Evolutionary conservation across 2,888 invertebrate species (phyloP).

Genomic region (Scaeva pyrastri): DNA sequence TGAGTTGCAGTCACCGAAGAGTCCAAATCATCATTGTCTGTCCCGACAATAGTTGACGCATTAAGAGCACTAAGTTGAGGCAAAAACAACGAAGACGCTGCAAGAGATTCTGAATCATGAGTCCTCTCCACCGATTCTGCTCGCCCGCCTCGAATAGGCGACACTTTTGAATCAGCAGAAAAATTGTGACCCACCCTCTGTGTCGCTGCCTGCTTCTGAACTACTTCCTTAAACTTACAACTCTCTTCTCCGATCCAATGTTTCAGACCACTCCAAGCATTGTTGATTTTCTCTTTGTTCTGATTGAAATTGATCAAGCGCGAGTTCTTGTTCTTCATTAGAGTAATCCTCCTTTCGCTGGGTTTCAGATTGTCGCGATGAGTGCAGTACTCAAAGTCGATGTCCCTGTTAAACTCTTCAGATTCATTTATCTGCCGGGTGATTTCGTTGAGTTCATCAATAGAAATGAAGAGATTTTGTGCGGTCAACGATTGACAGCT

Average conservation of each 20-base stretch:
- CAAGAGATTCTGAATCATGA: slow-evolving; percentile 64
- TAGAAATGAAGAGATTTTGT: slow-evolving; percentile 82
- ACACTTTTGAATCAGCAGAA: slow-evolving; percentile 57
- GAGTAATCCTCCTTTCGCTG: slow-evolving; percentile 82
- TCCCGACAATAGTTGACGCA: slow-evolving; percentile 52
- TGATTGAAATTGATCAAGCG: slow-evolving; percentile 81
- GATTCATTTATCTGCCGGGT: slow-evolving; percentile 83
- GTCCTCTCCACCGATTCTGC: slow-evolving; percentile 57
- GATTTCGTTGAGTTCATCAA: slow-evolving; percentile 83
- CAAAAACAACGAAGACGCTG: slow-evolving; percentile 65
- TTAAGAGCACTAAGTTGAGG: slow-evolving; percentile 68
- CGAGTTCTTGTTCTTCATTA: slow-evolving; percentile 83
- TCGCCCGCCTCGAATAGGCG: slow-evolving; percentile 26
- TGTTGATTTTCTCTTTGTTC: slow-evolving; percentile 82
- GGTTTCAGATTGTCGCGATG: slow-evolving; percentile 83
- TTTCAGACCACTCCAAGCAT: slow-evolving; percentile 83
- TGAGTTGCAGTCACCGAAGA: slow-evolving; percentile 78
- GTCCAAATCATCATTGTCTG: slow-evolving; percentile 77
- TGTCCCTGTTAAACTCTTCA: slow-evolving; percentile 82
- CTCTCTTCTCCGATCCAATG: slow-evolving; percentile 83
- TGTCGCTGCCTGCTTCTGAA: slow-evolving; percentile 82
- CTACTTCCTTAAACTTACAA: slow-evolving; percentile 81
- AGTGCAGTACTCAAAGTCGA: slow-evolving; percentile 83
- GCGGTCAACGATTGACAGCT: slow-evolving; percentile 83
- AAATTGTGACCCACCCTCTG: slow-evolving; percentile 80